These are phyloP conservation scores for Diplodus sargus DNA, from an alignment of 2,797 vertebrate genomes.

Conservation along the genomic window DNA sequence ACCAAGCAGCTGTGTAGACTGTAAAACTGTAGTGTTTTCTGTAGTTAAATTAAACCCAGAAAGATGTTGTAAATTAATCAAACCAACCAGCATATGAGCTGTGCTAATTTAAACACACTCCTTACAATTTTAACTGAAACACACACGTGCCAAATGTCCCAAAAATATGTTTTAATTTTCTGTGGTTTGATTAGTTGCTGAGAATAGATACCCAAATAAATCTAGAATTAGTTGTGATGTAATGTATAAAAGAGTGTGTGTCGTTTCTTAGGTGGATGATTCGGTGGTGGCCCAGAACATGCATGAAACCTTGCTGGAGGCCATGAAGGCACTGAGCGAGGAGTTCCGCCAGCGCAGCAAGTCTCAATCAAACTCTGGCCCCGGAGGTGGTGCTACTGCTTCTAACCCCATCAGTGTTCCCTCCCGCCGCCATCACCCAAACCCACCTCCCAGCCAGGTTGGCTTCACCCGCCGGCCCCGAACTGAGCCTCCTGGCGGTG, in stretches of 20 bases:
- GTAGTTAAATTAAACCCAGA: neutral
- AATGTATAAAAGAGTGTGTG: constrained; percentile 1
- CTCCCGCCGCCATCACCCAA: constrained; percentile 83
- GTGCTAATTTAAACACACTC: neutral
- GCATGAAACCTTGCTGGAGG: constrained; percentile 92
- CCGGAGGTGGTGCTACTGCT: constrained; percentile 83
- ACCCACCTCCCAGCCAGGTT: constrained; percentile 87
- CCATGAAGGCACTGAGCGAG: constrained; percentile 90
- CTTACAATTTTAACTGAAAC: neutral
- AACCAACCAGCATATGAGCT: neutral
- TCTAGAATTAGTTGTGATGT: too few relatives aligned
- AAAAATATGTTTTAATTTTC: neutral
- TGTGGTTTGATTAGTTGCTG: neutral
- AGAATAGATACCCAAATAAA: neutral
- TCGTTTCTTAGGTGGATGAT: constrained; percentile 80
- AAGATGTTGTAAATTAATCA: neutral
- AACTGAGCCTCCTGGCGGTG: constrained; percentile 80
- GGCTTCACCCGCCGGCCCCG: constrained; percentile 85
- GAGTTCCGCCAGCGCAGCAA: constrained; percentile 89
- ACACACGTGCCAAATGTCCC: neutral
- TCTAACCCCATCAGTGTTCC: constrained; percentile 90
- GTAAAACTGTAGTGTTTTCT: neutral
- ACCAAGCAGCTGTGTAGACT: too few relatives aligned
- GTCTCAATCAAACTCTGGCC: constrained; percentile 84
- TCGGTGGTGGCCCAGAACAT: constrained; percentile 90